Percentiles rank a stretch among this genome's conserved stretches.
Conservation (phyloP, 2,113 vertebrate species). For the Limnothrissa miodon region DNA sequence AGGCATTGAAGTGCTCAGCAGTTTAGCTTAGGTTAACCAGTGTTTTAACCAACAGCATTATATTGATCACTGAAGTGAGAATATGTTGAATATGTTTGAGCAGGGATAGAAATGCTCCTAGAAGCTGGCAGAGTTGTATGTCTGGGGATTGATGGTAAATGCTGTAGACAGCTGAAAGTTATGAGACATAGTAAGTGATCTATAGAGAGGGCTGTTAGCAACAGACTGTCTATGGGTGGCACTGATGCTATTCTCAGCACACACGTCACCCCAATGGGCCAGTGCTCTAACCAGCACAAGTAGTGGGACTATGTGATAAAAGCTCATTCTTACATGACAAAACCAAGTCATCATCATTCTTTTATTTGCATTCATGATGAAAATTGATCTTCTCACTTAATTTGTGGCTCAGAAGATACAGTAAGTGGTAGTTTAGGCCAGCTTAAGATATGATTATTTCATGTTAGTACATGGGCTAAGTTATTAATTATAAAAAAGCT, state of each 20-base stretch:
- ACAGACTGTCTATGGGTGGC: conserved; percentile 17
- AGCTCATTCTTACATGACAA: not conserved
- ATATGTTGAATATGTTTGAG: not conserved
- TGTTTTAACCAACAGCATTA: not conserved
- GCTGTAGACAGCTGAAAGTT: not conserved
- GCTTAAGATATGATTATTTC: not conserved
- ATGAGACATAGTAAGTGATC: not conserved
- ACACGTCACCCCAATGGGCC: not conserved
- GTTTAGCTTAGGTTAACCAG: not conserved
- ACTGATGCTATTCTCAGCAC: conserved; percentile 21
- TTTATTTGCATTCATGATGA: not conserved
- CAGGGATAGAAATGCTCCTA: not conserved
- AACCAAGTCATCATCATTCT: not conserved
- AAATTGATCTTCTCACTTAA: not conserved
- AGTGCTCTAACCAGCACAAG: not conserved
- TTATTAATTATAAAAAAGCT: no score
- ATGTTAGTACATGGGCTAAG: not conserved
- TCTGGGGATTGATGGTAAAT: not conserved
- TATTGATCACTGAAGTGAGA: not conserved
- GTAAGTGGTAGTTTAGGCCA: not conserved
- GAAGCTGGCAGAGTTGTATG: not conserved
- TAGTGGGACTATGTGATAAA: not conserved
- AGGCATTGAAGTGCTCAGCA: not conserved
- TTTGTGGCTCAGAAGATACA: not conserved
- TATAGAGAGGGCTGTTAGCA: conserved; percentile 16